phyloP scores from a whole-genome alignment of 2,113 vertebrate species.

The Dicaeum eximium region DNA sequence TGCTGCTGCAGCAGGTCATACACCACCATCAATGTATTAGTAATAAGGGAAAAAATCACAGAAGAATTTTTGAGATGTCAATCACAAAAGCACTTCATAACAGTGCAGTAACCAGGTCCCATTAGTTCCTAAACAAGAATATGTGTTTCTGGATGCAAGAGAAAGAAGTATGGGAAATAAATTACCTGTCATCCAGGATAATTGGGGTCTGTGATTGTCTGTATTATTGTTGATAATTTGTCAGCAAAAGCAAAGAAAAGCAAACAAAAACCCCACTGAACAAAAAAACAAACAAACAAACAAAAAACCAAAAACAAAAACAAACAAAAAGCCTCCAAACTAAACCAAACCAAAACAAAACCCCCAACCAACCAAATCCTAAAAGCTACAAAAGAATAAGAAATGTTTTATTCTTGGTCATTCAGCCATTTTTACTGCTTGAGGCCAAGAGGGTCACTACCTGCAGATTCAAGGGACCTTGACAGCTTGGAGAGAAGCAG shows the following conservation, averaged over 20 bases:
- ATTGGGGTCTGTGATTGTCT: background rate
- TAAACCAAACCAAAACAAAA: no score
- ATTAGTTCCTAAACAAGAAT: background rate
- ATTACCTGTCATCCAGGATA: background rate
- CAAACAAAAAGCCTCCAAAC: no score
- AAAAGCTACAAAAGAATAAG: background rate
- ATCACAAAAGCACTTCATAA: background rate
- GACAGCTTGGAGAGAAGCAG: background rate
- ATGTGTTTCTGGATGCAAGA: background rate
- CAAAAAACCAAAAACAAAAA: background rate
- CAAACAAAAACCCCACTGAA: background rate
- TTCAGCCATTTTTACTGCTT: background rate
- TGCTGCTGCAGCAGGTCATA: background rate
- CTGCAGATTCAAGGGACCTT: background rate
- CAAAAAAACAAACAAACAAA: background rate
- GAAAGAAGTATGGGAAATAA: background rate
- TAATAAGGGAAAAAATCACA: background rate
- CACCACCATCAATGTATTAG: background rate
- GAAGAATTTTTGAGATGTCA: background rate
- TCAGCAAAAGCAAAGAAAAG: background rate
- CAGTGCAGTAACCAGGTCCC: background rate
- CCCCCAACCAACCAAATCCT: background rate
- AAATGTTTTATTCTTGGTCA: background rate
- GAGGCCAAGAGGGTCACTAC: background rate
- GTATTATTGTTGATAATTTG: background rate